A percentile compares a stretch with the other conserved stretches of the same genome.
phyloP scores from a whole-genome alignment of 2,113 vertebrate genomes.

The Vanacampus margaritifer region DNA sequence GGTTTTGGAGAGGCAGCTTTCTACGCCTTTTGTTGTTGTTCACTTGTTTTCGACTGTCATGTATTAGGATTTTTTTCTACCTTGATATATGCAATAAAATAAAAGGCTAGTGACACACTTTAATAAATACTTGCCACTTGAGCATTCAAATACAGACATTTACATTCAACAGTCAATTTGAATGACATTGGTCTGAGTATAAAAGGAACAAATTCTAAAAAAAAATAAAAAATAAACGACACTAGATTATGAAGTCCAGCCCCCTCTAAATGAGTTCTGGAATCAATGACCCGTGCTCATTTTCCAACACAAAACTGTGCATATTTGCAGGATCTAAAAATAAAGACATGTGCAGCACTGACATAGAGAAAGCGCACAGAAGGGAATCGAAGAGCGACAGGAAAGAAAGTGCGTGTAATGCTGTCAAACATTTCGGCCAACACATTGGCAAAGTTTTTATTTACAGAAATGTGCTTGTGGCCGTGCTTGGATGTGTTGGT shows the following conservation, averaged over 20 bases:
- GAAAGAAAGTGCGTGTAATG: not conserved
- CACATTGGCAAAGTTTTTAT: slow-evolving; percentile 23
- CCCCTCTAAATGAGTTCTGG: slow-evolving; percentile 41
- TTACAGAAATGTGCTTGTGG: slow-evolving; percentile 9
- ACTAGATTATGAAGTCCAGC: slow-evolving; percentile 13
- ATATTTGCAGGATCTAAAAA: slow-evolving; percentile 46
- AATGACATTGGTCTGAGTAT: not conserved
- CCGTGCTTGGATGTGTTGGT: slow-evolving; percentile 19
- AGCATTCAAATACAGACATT: too few species aligned
- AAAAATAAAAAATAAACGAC: not conserved
- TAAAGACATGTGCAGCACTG: slow-evolving; percentile 42
- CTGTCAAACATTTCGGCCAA: slow-evolving; percentile 22
- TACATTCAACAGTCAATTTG: too few species aligned
- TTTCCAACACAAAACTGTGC: slow-evolving; percentile 47
- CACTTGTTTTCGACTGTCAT: not conserved
- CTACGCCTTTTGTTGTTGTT: not conserved
- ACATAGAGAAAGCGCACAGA: slow-evolving; percentile 13
- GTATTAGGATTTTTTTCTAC: too few species aligned
- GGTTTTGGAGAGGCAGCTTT: not conserved
- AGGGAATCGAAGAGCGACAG: not conserved
- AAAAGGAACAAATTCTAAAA: slow-evolving; percentile 7
- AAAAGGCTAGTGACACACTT: not conserved
- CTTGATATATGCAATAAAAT: too few species aligned
- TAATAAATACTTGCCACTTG: too few species aligned
- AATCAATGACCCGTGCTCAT: slow-evolving; percentile 47